Percentiles rank a stretch among this genome's conserved stretches.
phyloP scores from a whole-genome alignment of 2,888 invertebrate species.

The Dasypolia templi region DNA sequence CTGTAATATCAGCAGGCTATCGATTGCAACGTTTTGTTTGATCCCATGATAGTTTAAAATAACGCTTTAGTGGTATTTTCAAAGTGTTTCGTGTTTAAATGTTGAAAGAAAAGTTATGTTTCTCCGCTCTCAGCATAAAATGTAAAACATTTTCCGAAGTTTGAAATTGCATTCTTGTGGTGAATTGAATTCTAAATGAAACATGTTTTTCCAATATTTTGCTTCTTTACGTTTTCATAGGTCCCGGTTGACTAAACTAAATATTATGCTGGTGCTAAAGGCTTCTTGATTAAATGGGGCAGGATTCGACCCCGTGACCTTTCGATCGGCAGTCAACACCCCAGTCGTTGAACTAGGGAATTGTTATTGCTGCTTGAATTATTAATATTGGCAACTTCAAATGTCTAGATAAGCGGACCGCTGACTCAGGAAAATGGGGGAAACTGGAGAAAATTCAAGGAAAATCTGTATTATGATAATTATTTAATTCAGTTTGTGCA shows the following conservation, averaged over 20 bases:
- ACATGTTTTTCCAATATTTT: constrained; percentile 21
- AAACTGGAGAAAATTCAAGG: neutral
- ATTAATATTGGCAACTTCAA: constrained; percentile 42
- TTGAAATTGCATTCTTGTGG: constrained; percentile 26
- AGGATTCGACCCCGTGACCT: constrained; percentile 52
- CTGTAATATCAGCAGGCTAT: constrained; percentile 62
- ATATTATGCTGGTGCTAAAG: constrained; percentile 23
- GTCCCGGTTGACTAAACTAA: constrained; percentile 19
- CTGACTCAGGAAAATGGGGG: constrained; percentile 14
- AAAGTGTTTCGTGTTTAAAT: constrained; percentile 31
- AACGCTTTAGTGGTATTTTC: constrained; percentile 25
- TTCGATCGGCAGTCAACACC: constrained; percentile 40
- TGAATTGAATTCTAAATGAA: constrained; percentile 19
- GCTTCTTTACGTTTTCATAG: constrained; percentile 4
- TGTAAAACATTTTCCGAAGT: constrained; percentile 34
- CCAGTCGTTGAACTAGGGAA: constrained; percentile 42
- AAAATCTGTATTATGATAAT: constrained; percentile 6
- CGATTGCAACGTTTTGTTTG: constrained; percentile 23
- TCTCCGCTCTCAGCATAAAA: constrained; percentile 24
- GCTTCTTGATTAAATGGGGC: constrained; percentile 32
- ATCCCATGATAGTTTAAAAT: constrained; percentile 31
- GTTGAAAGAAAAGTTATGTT: constrained; percentile 20
- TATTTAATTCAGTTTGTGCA: no score
- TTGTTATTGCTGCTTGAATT: constrained; percentile 44
- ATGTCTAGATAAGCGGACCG: constrained; percentile 25